Base-by-base conservation (phyloP, 2,797 vertebrate genomes). In the Argya squamiceps region DNA sequence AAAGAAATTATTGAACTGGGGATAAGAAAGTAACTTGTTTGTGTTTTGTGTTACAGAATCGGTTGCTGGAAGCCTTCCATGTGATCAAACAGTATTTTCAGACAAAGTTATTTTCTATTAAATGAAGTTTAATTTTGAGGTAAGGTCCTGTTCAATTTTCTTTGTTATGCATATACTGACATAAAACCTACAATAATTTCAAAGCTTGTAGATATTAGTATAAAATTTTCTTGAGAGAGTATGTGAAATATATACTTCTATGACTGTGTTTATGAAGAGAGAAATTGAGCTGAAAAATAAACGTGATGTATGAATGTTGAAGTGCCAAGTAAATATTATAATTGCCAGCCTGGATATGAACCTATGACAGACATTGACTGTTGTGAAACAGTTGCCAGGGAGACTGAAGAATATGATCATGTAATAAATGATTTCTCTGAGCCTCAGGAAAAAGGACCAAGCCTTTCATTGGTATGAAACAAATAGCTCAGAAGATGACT, bases 91-190 rank as follows among this genome's bases (percentile, higher is more conserved):
- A 77, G 23, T 91, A 56, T 77, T 87, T 92, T 91, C 70, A 84
- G 88, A 79, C 58, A 78, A 89, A n/a, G 39, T 12, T 55, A 59
- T 90, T 88, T 86, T 71, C 19, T 59, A 22, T 78, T 89, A 93
- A 83, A 84, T 96, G 88, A 97, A 96, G 89, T 79, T 90, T 92
- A 59, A 92, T 87, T 95, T 94, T 85, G 69, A 94, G 97, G 97
- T 97, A 95, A 97, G 96, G 21, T 84, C 46, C 34, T 75, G 14
- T 83, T 94, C 71, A 13, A 23, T 82, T 81, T 70, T 50, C 20
- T 83, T 68, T 69, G 10, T 85, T 78, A 36, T 19, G 15, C 5
- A 10, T 65, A 15, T 63, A 76, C 56, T 74, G 44, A 29, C 12
- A 37, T 41, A 47, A 59, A 60, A 39, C 6, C 11, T 62, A 8